Evolutionary conservation across 2,888 invertebrate genomes (phyloP).

Genomic region (Asteroscopus sphinx): DNA sequence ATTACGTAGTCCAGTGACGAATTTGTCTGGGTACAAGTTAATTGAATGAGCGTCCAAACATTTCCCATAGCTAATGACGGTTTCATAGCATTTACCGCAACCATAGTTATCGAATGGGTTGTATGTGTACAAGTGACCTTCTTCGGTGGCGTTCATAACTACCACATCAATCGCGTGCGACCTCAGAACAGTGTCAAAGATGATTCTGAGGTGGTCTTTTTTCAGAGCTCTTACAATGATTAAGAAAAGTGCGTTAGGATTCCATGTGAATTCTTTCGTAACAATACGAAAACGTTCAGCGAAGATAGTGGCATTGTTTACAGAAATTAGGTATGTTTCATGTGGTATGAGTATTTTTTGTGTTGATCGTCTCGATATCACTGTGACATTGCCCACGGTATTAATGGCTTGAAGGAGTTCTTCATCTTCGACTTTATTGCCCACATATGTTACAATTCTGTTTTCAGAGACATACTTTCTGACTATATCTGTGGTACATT

Average conservation of each 20-base stretch:
- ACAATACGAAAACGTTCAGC: constrained; percentile 46
- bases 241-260: constrained; percentile 65
- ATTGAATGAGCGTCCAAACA: constrained; percentile 55
- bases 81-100: constrained; percentile 72
- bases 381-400: constrained; percentile 11
- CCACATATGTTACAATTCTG: constrained; percentile 38
- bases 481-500: constrained; percentile 42
- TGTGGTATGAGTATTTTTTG: constrained; percentile 24
- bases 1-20: constrained; percentile 63
- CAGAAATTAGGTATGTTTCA: constrained; percentile 63
- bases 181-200: constrained; percentile 68
- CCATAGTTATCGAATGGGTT: constrained; percentile 74
- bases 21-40: constrained; percentile 63
- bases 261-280: constrained; percentile 64
- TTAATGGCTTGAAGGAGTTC: constrained; percentile 36
- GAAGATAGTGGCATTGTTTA: constrained; percentile 49
- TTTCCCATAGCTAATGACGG: constrained; percentile 67
- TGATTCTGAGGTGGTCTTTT: constrained; percentile 40
- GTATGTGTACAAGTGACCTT: constrained; percentile 70
- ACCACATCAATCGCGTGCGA: constrained; percentile 63
- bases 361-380: constrained; percentile 8
- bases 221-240: constrained; percentile 61
- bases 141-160: constrained; percentile 62
- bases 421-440: constrained; percentile 25
- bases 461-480: constrained; percentile 36